Evolutionary conservation across 2,888 invertebrate species (phyloP).

Genomic region (Ochropleura leucogaster): DNA sequence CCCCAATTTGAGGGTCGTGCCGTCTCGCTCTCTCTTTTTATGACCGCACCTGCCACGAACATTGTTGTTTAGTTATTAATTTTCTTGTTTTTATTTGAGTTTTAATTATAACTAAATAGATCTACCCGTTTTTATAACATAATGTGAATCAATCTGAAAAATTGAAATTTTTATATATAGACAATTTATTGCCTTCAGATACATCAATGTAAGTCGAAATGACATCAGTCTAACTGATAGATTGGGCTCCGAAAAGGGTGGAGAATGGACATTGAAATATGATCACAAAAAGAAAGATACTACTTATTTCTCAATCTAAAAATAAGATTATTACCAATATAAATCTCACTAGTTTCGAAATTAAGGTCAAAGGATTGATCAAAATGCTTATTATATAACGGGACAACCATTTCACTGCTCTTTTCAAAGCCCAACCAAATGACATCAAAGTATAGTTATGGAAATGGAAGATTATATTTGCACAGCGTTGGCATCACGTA

Average conservation of each 20-base stretch:
- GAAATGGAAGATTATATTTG: conserved; percentile 58
- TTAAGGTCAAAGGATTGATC: not conserved
- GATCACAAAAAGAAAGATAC: not conserved
- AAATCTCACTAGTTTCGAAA: not conserved
- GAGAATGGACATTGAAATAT: not conserved
- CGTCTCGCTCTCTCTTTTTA: not conserved
- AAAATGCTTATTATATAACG: not conserved
- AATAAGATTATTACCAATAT: not conserved
- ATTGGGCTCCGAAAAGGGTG: conserved; percentile 34
- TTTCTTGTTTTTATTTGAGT: not conserved
- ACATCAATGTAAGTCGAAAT: conserved; percentile 35
- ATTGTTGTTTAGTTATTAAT: not conserved
- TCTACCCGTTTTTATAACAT: conserved; percentile 11
- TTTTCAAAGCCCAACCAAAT: conserved; percentile 39
- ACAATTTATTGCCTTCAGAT: conserved; percentile 4
- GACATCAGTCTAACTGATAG: conserved; percentile 48
- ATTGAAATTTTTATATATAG: conserved; percentile 1
- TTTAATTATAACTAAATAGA: conserved; percentile 14
- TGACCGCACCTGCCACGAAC: not conserved
- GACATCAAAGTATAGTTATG: conserved; percentile 46
- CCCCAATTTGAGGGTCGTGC: not conserved
- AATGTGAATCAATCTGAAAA: conserved; percentile 37
- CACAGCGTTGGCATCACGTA: conserved; percentile 59
- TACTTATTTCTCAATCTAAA: not conserved
- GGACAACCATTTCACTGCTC: not conserved